Percentiles rank a stretch among this genome's conserved stretches.
Conservation (phyloP, 2,797 vertebrate species). For the Hemitrygon akajei region DNA sequence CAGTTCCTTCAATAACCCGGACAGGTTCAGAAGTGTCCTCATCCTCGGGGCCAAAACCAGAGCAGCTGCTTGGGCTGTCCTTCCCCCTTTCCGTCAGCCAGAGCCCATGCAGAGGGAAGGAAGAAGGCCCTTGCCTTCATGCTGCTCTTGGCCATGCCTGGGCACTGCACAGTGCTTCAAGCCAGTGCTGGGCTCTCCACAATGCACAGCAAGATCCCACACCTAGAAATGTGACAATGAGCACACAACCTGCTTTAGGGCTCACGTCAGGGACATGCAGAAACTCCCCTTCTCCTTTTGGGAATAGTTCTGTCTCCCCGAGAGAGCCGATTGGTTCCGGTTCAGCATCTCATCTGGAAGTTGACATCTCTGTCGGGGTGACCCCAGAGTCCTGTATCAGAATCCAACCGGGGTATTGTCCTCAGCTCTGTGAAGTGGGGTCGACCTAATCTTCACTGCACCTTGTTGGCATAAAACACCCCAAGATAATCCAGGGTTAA, state of each 20-base stretch:
- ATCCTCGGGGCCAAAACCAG: no score
- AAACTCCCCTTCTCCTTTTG: no score
- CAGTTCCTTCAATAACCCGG: background rate
- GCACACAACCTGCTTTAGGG: background rate
- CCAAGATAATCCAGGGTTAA: no score
- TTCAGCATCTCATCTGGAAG: background rate
- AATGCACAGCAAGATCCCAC: background rate
- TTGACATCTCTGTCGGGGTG: background rate
- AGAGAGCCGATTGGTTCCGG: background rate
- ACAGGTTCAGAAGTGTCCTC: background rate
- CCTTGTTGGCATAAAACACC: no score
- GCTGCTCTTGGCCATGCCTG: no score
- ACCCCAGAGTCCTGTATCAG: background rate
- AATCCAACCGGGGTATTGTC: background rate
- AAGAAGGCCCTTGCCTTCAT: no score
- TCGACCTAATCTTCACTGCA: background rate
- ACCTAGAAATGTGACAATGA: background rate
- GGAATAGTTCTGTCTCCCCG: fast-evolving
- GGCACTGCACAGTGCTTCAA: background rate
- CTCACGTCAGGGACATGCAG: background rate
- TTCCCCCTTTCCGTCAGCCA: no score
- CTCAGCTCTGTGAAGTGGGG: background rate
- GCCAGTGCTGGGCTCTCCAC: background rate
- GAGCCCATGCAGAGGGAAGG: no score
- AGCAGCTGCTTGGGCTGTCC: no score